phyloP scores from a whole-genome alignment of 2,888 invertebrate genomes.

The Oscheius sp. region DNA sequence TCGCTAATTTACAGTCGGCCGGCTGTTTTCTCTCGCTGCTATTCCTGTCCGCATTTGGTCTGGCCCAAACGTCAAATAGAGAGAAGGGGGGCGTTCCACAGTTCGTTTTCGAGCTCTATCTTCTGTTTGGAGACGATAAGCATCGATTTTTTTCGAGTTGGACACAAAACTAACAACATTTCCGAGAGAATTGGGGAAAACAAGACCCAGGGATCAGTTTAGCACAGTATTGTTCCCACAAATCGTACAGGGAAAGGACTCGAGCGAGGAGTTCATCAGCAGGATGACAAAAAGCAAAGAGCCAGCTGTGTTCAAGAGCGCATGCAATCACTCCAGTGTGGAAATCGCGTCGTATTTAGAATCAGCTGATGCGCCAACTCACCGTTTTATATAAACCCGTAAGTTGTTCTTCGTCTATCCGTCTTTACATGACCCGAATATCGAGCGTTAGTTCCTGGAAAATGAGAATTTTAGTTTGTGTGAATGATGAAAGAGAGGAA shows the following conservation, averaged over 20 bases:
- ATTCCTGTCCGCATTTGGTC: background rate
- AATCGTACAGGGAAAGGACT: background rate
- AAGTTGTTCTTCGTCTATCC: background rate
- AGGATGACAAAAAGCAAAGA: background rate
- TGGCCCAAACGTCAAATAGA: background rate
- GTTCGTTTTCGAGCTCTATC: too few species aligned
- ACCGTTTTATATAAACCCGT: conserved; percentile 15
- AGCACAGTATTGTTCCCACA: background rate
- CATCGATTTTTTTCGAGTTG: background rate
- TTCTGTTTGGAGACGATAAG: background rate
- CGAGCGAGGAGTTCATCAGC: background rate
- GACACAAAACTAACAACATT: background rate
- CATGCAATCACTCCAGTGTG: background rate
- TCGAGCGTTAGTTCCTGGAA: background rate
- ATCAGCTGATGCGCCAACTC: background rate
- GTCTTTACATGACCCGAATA: background rate
- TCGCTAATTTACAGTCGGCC: background rate
- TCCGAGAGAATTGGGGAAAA: background rate
- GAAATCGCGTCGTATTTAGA: background rate
- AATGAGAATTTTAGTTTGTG: background rate
- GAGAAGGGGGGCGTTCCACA: too few species aligned
- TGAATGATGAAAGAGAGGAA: background rate
- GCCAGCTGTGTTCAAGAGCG: conserved; percentile 1
- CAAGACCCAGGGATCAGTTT: background rate
- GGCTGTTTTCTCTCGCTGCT: background rate